Base-by-base conservation (phyloP, 1,140 invertebrate species). In the Lerema accius region DNA sequence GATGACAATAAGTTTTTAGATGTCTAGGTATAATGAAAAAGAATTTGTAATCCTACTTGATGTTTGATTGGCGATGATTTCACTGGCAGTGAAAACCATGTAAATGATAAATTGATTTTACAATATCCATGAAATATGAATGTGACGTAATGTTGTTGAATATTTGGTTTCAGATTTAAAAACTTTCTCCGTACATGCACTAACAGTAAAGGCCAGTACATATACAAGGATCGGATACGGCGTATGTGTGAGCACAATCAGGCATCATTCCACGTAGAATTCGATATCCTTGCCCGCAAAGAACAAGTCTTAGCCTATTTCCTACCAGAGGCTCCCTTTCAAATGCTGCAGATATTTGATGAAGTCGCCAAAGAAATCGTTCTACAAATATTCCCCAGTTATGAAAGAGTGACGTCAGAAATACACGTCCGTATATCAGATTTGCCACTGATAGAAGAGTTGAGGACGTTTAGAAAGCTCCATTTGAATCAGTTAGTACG, bases 241-340 rank as follows among this genome's bases (percentile, higher is more conserved):
- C 93, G 96, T 15, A 99, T 99, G 98, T 98, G 98, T 80, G 97
- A 99, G 90, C 95, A 96, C 90, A 97, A 97, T 91, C 92, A 95
- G 86, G 94, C 96, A 3, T 98, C 97, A 70, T 96, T 99, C 84
- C 95, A 97, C 48, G 96, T 99, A 0, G 97, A 99, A 80, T 99
- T 99, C 90, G 95, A 97, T 55, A 93, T 96, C 71, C 91, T 99
- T 55, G 98, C 97, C 0, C 93, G 95, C 28, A 95, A 97, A 73
- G 97, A 99, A 82, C 96, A 98, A 84, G 96, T 98, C 0, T 91
- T 99, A 26, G 98, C 98, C 0, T 99, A 97, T 87, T 99, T 99
- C 80, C 82, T 99, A 37, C 98, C 98, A 3, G 98, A 99, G 91
- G 98, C 98, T 0, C 99, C 99, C 0, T 94, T 96, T 39, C 97